phyloP scores from a whole-genome alignment of 2,888 invertebrate species.

The Beris morrisii region DNA sequence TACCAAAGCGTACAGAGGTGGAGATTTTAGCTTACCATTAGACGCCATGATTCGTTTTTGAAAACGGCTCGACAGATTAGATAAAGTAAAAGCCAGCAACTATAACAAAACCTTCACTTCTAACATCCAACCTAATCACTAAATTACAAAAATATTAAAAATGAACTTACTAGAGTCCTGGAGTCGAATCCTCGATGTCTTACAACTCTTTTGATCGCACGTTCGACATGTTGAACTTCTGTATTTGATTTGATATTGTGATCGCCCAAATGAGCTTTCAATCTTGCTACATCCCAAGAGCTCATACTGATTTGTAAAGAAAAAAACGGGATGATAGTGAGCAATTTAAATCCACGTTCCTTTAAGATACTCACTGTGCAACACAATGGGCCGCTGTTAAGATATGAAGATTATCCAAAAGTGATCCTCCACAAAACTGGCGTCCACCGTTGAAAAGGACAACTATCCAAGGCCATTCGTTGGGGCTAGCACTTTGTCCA shows the following conservation, averaged over 20 bases:
- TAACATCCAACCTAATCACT: too few species aligned
- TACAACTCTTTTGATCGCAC: constrained; percentile 80
- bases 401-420: constrained; percentile 77
- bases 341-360: not conserved
- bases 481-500: constrained; percentile 76
- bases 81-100: too few species aligned
- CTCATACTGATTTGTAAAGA: constrained; percentile 68
- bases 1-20: too few species aligned
- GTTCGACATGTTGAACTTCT: constrained; percentile 76
- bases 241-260: constrained; percentile 76
- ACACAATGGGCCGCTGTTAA: constrained; percentile 88
- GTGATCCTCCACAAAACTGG: constrained; percentile 86
- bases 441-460: constrained; percentile 80
- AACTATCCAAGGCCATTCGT: constrained; percentile 86
- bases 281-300: constrained; percentile 81
- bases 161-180: constrained; percentile 68
- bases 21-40: too few species aligned
- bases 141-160: too few species aligned
- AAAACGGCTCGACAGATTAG: too few species aligned
- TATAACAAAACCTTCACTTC: too few species aligned
- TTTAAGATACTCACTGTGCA: constrained; percentile 67
- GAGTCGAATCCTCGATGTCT: constrained; percentile 82
- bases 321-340: not conserved
- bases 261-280: constrained; percentile 81
- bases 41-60: too few species aligned